Base-by-base conservation (phyloP, 1,140 invertebrate genomes). In the Cotesia chilonis region DNA sequence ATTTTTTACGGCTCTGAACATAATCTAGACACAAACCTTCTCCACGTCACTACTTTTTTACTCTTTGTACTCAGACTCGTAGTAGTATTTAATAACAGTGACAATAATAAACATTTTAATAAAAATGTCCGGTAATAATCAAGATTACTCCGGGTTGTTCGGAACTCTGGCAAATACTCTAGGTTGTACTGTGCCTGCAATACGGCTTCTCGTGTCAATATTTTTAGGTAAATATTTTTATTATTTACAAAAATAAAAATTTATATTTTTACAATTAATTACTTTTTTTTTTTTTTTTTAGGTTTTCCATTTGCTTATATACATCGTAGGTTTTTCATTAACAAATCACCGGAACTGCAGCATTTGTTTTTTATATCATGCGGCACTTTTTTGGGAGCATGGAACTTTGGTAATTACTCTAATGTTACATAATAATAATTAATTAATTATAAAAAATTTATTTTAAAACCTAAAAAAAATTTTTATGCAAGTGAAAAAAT, bases 291-390 rank as follows among this genome's bases (percentile, higher is more conserved):
- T 87, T 72, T 83, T 76, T 82, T 89, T 87, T 72, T 83, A 95
- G 93, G 92, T 65, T 96, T 95, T 84, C 94, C 94, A 3, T 82
- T 96, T 52, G 94, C 92, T 7, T 81, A 92, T 9, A 68, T 95
- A 35, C 92, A 96, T 80, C 89, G 91, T 75, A 82, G 87, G 74
- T 81, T 81, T 55, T 71, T 95, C 4, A 90, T 88, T 70, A 88
- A 87, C 66, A 88, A 89, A 77, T 77, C 84, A 68, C 83, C 87
- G 68, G 77, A 79, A 20, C 74, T 90, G 35, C 92, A 95, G 83
- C 93, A 96, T 84, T 51, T 92, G n/a, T 96, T 89, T 84, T 95
- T 96, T 78, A 89, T 91, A 47, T 10, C 88, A 0, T 89, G 88
- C 74, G 95, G 95, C 17, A 76, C 95, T 9, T 79, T 87, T 9